Percentiles rank a stretch among this genome's conserved stretches.
phyloP scores from a whole-genome alignment of 1,140 invertebrate genomes.

The Choristoneura fumiferana region DNA sequence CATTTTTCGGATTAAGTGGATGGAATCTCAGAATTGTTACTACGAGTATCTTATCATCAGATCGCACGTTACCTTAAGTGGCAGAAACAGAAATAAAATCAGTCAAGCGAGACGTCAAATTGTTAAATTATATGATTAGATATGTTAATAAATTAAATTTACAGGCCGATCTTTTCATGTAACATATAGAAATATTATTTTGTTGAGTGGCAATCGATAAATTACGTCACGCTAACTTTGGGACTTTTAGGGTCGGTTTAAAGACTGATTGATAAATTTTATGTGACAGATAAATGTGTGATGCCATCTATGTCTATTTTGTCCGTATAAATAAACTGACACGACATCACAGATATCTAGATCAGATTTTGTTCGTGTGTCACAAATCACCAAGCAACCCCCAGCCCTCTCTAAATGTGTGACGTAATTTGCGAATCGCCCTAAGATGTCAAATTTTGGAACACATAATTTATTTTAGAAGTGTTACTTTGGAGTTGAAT shows the following conservation, averaged over 20 bases:
- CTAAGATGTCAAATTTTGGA: constrained; percentile 42
- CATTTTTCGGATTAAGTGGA: no score
- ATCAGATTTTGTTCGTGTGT: no score
- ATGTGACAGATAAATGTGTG: no score
- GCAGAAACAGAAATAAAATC: constrained; percentile 1
- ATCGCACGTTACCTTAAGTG: neutral
- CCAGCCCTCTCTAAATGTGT: no score
- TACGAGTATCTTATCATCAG: neutral
- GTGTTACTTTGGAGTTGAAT: constrained; percentile 63
- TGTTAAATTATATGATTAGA: neutral
- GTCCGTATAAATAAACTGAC: no score
- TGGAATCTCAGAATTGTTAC: constrained; percentile 12
- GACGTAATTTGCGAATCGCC: constrained; percentile 36
- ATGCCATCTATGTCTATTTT: no score
- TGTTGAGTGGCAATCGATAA: no score
- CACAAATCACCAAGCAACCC: no score
- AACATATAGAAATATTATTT: constrained; percentile 25
- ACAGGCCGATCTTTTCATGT: constrained; percentile 26
- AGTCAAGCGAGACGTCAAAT: neutral
- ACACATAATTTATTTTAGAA: constrained; percentile 60
- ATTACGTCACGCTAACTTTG: no score
- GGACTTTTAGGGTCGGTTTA: no score
- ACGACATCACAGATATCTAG: no score
- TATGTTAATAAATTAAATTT: constrained; percentile 10
- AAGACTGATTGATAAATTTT: no score